Evolutionary conservation across 2,113 vertebrate genomes (phyloP).

Genomic region (Mirounga angustirostris): DNA sequence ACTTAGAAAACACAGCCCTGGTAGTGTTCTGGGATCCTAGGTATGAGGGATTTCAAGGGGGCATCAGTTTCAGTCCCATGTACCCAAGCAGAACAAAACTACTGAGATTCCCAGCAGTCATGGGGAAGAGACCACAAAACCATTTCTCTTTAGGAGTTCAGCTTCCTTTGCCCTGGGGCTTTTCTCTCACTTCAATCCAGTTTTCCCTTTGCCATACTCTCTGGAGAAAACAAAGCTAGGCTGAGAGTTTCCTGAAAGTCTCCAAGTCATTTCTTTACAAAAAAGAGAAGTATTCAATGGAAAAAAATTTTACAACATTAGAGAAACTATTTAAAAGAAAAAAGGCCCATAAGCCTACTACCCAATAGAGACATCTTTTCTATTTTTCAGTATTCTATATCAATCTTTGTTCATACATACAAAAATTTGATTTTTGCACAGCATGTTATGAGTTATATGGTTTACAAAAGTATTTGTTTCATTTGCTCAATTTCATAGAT

Average conservation of each 20-base stretch:
- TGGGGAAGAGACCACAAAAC: background rate
- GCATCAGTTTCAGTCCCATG: background rate
- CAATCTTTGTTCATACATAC: background rate
- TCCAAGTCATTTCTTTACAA: background rate
- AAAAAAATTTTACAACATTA: slow-evolving; percentile 36
- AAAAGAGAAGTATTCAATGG: background rate
- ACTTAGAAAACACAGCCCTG: background rate
- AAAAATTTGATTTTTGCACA: background rate
- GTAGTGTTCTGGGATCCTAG: background rate
- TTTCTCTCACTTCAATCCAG: background rate
- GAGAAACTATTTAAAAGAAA: background rate
- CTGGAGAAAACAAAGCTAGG: background rate
- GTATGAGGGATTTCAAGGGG: background rate
- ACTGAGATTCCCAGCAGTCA: background rate
- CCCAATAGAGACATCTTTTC: background rate
- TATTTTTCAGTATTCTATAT: background rate
- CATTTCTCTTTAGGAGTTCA: background rate
- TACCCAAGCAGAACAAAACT: background rate
- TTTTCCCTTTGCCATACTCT: background rate
- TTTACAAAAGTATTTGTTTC: background rate
- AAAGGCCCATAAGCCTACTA: background rate
- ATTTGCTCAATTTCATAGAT: background rate
- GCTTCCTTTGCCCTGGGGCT: background rate
- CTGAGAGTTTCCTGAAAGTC: background rate
- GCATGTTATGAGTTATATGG: background rate